Evolutionary conservation across 2,888 invertebrate genomes (phyloP), one percentile per base, ranked within the genome.

Genomic region (Callosobruchus maculatus): DNA sequence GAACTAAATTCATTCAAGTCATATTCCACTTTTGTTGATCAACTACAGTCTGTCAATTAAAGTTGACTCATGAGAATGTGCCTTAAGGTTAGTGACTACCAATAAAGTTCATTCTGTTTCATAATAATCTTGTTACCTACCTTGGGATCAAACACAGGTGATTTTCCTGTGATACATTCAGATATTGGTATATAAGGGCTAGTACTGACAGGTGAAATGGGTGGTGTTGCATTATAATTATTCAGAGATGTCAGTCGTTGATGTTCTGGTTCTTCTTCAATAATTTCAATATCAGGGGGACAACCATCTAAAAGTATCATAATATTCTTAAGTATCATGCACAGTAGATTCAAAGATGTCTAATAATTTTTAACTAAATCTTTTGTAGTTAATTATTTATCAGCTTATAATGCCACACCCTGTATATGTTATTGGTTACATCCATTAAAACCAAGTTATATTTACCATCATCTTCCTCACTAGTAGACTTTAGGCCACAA

Each of bases 111-210:
- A n/a, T n/a, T n/a, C n/a, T n/a, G n/a, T n/a, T n/a, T n/a, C n/a
- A n/a, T n/a, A n/a, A 26, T 49, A 5, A 49, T 49, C 18, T 49
- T 49, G 3, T 1, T 49, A 68, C 78, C 77, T 76, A 84, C 84
- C 80, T 83, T 82, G 21, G 81, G 78, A 71, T 83, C 83, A 74
- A 82, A 80, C 67, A 83, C 78, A 7, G 85, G 84, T 20, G 83
- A 83, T 71, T 90, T 91, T 72, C 97, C 97, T 49, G 97, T 95
- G 81, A 95, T 93, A 86, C 97, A 97, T 87, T 97, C 97, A 73
- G 95, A 96, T 80, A 97, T 95, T 9, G 96, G 95, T 87, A 97
- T 97, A 86, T 97, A 97, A 0, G 96, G 95, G 22, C 95, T 95
- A 13, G 95, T 93, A 80, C 91, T 90, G 49, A 90, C 91, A 72